phyloP scores from a whole-genome alignment of 2,113 vertebrate genomes.

The Pimephales promelas region DNA sequence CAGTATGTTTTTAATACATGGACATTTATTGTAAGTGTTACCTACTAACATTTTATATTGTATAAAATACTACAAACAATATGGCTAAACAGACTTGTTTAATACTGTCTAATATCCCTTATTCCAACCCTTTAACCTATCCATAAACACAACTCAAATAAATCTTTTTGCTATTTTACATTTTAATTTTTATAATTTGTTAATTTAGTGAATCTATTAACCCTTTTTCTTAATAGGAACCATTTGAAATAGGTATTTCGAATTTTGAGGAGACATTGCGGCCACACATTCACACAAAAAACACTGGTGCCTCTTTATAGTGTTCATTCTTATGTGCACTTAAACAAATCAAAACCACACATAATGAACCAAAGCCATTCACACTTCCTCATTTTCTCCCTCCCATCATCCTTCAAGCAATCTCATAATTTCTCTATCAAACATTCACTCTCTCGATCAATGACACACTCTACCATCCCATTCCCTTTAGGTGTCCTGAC shows the following conservation, averaged over 20 bases:
- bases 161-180: not conserved
- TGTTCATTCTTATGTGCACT: constrained; percentile 38
- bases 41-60: not conserved
- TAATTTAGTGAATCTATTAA: not conserved
- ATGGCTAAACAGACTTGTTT: not conserved
- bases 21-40: not conserved
- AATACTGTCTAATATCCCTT: not conserved
- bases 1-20: too few species aligned
- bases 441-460: not conserved
- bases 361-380: not conserved
- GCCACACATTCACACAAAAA: not conserved
- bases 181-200: not conserved
- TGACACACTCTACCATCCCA: not conserved
- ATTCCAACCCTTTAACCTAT: not conserved
- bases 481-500: not conserved
- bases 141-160: not conserved
- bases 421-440: not conserved
- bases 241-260: not conserved
- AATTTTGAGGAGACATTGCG: not conserved
- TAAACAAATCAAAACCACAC: not conserved
- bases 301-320: constrained; percentile 4
- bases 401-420: not conserved
- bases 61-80: not conserved
- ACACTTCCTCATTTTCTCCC: not conserved
- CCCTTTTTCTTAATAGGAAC: not conserved